Conservation (phyloP, 2,888 invertebrate species). For the Gryllus longicercus region DNA sequence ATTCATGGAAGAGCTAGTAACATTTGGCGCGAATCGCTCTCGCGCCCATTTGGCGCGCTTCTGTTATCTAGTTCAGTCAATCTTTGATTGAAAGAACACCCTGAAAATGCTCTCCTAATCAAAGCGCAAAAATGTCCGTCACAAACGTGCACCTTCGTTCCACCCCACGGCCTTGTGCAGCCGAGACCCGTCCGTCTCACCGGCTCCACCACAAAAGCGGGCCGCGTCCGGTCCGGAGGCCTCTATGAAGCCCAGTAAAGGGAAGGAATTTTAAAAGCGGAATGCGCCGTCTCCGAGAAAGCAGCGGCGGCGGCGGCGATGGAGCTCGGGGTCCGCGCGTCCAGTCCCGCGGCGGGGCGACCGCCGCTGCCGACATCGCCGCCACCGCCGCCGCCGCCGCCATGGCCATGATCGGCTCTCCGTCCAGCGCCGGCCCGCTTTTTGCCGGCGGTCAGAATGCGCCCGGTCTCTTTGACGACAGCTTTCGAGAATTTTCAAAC, state of each 20-base stretch:
- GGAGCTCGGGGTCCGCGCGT: background rate
- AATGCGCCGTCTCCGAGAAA: background rate
- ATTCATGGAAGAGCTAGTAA: too few relatives aligned
- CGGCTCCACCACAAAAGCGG: background rate
- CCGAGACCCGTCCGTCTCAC: background rate
- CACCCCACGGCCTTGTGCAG: too few relatives aligned
- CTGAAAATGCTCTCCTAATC: too few relatives aligned
- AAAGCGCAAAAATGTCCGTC: too few relatives aligned
- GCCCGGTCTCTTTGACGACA: conserved; percentile 17
- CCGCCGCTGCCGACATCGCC: background rate
- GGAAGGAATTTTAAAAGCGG: conserved; percentile 10
- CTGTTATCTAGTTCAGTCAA: too few relatives aligned
- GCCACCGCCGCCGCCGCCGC: background rate
- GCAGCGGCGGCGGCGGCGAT: background rate
- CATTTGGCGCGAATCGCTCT: too few relatives aligned
- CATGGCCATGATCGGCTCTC: background rate
- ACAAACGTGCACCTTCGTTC: too few relatives aligned
- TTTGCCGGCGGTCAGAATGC: background rate
- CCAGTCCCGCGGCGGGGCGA: background rate
- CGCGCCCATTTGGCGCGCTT: too few relatives aligned
- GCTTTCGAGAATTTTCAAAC: conserved; percentile 17
- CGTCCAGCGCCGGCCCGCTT: background rate
- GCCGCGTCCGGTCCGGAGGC: background rate
- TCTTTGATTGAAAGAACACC: too few relatives aligned
- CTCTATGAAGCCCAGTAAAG: conserved; percentile 17